Base-by-base conservation (phyloP, 1,140 invertebrate genomes). In the Solen grandis region DNA sequence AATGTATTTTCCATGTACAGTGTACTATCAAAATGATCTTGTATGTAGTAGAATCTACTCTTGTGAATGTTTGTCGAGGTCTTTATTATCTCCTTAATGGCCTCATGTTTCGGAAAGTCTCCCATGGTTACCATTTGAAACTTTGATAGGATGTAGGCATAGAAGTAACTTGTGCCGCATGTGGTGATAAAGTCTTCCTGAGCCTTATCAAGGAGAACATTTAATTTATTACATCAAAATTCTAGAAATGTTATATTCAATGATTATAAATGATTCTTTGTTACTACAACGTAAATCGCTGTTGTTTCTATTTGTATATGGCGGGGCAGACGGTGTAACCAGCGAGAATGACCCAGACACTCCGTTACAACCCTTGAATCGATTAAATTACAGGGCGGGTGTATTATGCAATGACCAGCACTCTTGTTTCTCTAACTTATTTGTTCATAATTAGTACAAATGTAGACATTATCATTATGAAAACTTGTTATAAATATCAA, bases 121-220 rank as follows among this genome's bases (percentile, higher is more conserved):
- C 16, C 27, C 3, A 60, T 19, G 19, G 59, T 60, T 16, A 16
- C 59, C 63, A 66, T 66, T 31, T 66, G 25, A 36, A 66, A 66
- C 13, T 66, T 14, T 19, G 13, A n/a, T 27, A 66, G n/a, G 27
- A 33, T 33, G 36, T 66, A 66, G 33, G 63, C 25, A 19, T 35
- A 66, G 27, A 66, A 36, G 63, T 66, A 66, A 66, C 63, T 36
- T 16, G 16, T 31, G 13, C 63, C 59, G 33, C 59, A 60, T 29
- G 59, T 60, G 19, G 33, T 29, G 33, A 60, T 29, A 27, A 60
- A 60, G 63, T 66, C 63, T 36, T 66, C 63, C 22, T 66, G 63
- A 35, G 63, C 63, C 63, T 66, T 19, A 36, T 29, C 33, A 19
- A 66, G 22, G 31, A 27, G n/a, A n/a, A n/a, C n/a, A n/a, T n/a